phyloP scores from a whole-genome alignment of 2,113 vertebrate species.

The Lampris megalopsis region DNA sequence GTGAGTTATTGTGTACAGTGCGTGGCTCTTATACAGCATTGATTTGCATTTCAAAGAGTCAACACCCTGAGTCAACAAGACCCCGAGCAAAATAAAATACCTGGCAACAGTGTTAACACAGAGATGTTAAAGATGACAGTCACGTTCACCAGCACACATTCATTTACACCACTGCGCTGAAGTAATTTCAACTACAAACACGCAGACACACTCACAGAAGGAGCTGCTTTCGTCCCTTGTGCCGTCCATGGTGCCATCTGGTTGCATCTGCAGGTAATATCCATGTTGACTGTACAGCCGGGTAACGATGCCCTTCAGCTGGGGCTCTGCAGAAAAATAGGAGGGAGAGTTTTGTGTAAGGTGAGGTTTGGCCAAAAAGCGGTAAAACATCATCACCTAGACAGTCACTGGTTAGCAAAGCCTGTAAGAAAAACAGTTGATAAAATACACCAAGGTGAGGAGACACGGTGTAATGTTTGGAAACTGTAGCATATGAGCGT shows the following conservation, averaged over 20 bases:
- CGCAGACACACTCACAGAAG: slow-evolving; percentile 81
- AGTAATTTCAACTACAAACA: not conserved
- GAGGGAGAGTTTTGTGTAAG: slow-evolving; percentile 23
- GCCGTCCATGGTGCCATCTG: slow-evolving; percentile 88
- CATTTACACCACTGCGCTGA: not conserved
- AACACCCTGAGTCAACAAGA: not conserved
- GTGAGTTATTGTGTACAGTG: not conserved
- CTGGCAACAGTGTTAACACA: not conserved
- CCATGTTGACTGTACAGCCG: slow-evolving; percentile 90
- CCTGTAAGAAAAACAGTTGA: slow-evolving; percentile 9
- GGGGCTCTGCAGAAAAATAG: slow-evolving; percentile 83
- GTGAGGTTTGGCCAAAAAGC: not conserved
- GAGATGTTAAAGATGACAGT: slow-evolving; percentile 1
- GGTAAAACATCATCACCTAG: not conserved
- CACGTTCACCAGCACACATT: slow-evolving; percentile 9
- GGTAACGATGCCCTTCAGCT: slow-evolving; percentile 92
- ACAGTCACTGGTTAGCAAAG: slow-evolving; percentile 15
- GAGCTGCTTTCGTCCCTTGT: slow-evolving; percentile 85
- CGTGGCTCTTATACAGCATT: not conserved
- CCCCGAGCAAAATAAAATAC: no score
- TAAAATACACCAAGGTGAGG: not conserved
- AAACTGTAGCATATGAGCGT: not conserved
- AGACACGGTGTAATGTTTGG: slow-evolving; percentile 3
- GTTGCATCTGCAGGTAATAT: slow-evolving; percentile 90
- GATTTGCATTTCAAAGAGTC: not conserved